phyloP scores from a whole-genome alignment of 1,140 invertebrate species.

The Drosophila rhopaloa region DNA sequence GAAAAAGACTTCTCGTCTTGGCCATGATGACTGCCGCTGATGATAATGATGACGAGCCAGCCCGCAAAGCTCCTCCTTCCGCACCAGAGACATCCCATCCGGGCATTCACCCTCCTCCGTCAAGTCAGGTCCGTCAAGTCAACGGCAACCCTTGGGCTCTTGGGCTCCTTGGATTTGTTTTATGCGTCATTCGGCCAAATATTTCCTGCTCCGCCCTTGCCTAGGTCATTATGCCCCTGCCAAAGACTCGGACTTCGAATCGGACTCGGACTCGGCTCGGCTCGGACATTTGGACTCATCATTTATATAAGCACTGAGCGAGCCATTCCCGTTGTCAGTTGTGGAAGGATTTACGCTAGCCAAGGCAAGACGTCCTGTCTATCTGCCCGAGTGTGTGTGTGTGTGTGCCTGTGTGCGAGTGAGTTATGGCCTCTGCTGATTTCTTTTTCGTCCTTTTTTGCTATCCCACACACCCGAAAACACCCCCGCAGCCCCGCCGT shows the following conservation, averaged over 20 bases:
- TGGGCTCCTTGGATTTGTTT: slow-evolving; percentile 69
- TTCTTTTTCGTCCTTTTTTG: slow-evolving; percentile 74
- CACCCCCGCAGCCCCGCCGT: slow-evolving; percentile 15
- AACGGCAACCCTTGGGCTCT: slow-evolving; percentile 47
- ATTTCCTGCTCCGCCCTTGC: slow-evolving; percentile 62
- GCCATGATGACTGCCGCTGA: slow-evolving; percentile 62
- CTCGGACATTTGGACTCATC: slow-evolving; percentile 68
- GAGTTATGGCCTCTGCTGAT: slow-evolving; percentile 78
- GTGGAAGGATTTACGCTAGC: slow-evolving; percentile 77
- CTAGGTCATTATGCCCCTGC: slow-evolving; percentile 71
- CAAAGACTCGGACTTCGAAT: slow-evolving; percentile 22
- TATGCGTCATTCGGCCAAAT: slow-evolving; percentile 76
- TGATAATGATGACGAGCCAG: slow-evolving; percentile 59
- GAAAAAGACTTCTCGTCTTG: slow-evolving; percentile 63
- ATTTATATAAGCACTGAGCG: slow-evolving; percentile 79
- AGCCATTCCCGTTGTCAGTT: slow-evolving; percentile 76
- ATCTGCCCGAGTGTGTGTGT: slow-evolving; percentile 36
- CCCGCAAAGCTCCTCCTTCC: slow-evolving; percentile 12
- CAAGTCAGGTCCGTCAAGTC: slow-evolving; percentile 71
- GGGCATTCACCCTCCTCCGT: slow-evolving; percentile 29
- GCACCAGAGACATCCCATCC: slow-evolving; percentile 28
- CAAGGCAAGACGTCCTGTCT: slow-evolving; percentile 32
- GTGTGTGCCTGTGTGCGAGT: slow-evolving; percentile 61
- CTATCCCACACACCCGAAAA: neutral
- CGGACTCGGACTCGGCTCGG: slow-evolving; percentile 6